These are phyloP conservation scores for Zelostemma sp. DNA, from an alignment of 1,140 invertebrate species.

Conservation along the genomic window DNA sequence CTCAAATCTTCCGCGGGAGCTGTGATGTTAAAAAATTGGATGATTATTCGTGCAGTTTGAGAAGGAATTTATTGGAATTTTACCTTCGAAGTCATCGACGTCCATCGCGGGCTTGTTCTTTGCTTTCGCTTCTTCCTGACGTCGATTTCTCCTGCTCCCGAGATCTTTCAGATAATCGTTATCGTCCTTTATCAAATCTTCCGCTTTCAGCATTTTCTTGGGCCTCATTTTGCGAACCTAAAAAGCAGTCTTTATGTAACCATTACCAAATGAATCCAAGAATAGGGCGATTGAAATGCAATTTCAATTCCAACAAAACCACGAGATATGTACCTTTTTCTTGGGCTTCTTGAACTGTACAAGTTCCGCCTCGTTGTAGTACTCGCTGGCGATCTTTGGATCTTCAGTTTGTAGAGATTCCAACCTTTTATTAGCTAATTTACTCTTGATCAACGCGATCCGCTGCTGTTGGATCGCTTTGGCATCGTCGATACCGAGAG, in stretches of 20 bases:
- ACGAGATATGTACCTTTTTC: conserved; percentile 79
- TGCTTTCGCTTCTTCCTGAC: conserved; percentile 58
- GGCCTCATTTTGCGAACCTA: conserved; percentile 68
- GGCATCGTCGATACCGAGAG: conserved; percentile 76
- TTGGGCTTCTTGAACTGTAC: conserved; percentile 93
- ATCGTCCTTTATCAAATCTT: conserved; percentile 69
- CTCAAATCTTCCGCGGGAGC: conserved; percentile 73
- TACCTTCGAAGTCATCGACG: conserved; percentile 72
- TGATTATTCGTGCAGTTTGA: too few species aligned
- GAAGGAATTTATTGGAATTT: too few species aligned
- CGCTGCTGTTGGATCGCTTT: conserved; percentile 68
- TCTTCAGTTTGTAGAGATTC: conserved; percentile 79
- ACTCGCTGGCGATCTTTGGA: conserved; percentile 87
- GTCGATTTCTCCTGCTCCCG: conserved; percentile 68
- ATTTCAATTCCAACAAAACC: background rate
- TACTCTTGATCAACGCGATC: conserved; percentile 71
- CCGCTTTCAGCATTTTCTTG: conserved; percentile 71
- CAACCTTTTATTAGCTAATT: conserved; percentile 77
- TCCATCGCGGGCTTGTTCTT: conserved; percentile 63
- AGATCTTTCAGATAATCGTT: conserved; percentile 71
- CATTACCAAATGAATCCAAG: background rate
- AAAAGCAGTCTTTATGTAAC: conserved; percentile 16
- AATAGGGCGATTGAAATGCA: background rate
- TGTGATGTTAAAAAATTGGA: conserved; percentile 46
- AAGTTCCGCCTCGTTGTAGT: conserved; percentile 87